Evolutionary conservation across 2,113 vertebrate species (phyloP).

Genomic region (Microcebus griseorufus): DNA sequence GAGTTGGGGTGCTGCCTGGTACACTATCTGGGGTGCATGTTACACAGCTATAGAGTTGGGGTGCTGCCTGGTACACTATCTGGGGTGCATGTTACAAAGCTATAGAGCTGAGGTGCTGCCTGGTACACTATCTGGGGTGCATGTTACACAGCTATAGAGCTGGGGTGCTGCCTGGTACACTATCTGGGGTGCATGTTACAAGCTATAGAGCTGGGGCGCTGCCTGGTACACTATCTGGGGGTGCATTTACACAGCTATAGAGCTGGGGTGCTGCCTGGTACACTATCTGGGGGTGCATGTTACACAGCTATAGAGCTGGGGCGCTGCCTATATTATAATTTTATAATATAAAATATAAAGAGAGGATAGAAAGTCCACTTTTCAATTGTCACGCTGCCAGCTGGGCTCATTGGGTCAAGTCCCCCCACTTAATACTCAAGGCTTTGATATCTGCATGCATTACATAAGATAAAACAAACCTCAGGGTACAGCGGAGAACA

Average conservation of each 20-base stretch:
- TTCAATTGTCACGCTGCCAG: neutral
- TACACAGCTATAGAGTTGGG: neutral
- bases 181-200: neutral
- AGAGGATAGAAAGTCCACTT: no score
- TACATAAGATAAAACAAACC: fast-evolving
- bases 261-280: neutral
- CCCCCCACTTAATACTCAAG: no score
- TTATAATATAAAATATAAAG: no score
- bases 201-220: neutral
- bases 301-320: no score
- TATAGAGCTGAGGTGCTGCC: neutral
- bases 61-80: neutral
- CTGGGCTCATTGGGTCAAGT: no score
- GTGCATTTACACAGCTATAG: neutral
- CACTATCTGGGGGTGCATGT: no score
- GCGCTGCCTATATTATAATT: no score
- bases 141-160: neutral
- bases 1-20: neutral
- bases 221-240: neutral
- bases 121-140: neutral
- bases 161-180: neutral
- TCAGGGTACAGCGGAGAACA: neutral
- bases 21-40: neutral
- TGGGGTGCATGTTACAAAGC: neutral
- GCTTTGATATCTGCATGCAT: neutral